Evolutionary conservation across 2,888 invertebrate genomes (phyloP).

Genomic region (Danaus chrysippus): DNA sequence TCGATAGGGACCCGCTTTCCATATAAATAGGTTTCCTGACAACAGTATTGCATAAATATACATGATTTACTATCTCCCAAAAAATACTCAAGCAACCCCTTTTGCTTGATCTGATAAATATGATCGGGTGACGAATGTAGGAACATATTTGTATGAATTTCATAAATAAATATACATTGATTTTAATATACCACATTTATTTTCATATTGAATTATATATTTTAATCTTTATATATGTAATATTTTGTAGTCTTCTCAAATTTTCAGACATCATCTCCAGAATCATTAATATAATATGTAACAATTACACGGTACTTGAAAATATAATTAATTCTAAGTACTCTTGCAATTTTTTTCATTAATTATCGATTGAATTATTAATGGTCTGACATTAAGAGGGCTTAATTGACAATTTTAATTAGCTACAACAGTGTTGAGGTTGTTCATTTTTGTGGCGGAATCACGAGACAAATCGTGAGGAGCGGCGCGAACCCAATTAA

Average conservation of each 20-base stretch:
- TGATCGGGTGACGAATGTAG: conserved; percentile 13
- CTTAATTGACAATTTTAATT: conserved; percentile 50
- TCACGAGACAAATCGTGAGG: conserved; percentile 43
- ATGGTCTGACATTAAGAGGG: conserved; percentile 32
- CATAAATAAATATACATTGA: neutral
- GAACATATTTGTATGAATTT: too few relatives aligned
- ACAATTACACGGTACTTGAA: neutral
- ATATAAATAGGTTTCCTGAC: conserved; percentile 46
- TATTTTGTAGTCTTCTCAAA: too few relatives aligned
- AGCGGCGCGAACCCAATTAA: conserved; percentile 59
- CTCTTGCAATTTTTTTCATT: conserved; percentile 4
- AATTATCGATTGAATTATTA: conserved; percentile 18
- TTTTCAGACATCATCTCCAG: too few relatives aligned
- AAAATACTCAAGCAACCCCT: conserved; percentile 30
- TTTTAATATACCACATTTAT: neutral
- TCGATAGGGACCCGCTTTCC: conserved; percentile 43
- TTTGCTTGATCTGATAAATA: conserved; percentile 25
- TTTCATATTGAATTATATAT: too few relatives aligned
- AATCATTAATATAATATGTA: neutral
- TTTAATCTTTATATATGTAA: neutral
- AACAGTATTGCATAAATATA: conserved; percentile 36
- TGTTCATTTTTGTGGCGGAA: conserved; percentile 54
- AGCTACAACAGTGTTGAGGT: conserved; percentile 47
- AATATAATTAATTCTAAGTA: conserved; percentile 6
- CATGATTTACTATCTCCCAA: conserved; percentile 33